Evolutionary conservation across 2,888 invertebrate genomes (phyloP).

Genomic region (Thereva unica): DNA sequence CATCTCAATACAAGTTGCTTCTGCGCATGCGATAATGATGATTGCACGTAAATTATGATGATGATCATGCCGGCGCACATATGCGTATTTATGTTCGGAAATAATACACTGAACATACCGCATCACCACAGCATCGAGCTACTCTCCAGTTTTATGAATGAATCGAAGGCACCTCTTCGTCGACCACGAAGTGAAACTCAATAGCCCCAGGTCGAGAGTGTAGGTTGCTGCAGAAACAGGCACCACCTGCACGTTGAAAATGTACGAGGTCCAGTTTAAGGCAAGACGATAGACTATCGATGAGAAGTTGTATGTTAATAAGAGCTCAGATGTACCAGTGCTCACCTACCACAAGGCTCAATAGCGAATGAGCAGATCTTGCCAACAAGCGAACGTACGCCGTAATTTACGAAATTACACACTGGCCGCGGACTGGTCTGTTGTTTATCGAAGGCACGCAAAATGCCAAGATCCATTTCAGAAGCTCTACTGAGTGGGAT

Average conservation of each 20-base stretch:
- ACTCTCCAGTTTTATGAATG: constrained; percentile 45
- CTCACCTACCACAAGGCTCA: constrained; percentile 14
- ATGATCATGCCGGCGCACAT: constrained; percentile 40
- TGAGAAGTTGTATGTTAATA: constrained; percentile 44
- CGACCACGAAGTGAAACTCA: constrained; percentile 40
- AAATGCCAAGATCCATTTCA: constrained; percentile 33
- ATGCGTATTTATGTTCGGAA: constrained; percentile 32
- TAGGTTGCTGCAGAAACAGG: constrained; percentile 36
- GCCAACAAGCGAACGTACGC: constrained; percentile 42
- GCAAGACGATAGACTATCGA: constrained; percentile 44
- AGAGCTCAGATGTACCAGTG: constrained; percentile 37
- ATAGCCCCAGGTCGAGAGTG: constrained; percentile 41
- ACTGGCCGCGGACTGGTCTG: constrained; percentile 45
- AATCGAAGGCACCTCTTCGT: constrained; percentile 38
- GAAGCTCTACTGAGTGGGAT: constrained; percentile 33
- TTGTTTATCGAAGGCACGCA: constrained; percentile 41
- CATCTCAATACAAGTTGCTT: constrained; percentile 38
- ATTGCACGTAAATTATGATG: constrained; percentile 47
- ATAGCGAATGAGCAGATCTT: constrained; percentile 27
- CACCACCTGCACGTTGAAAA: constrained; percentile 39
- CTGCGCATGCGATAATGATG: constrained; percentile 46
- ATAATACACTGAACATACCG: constrained; percentile 7
- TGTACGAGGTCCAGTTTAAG: constrained; percentile 34
- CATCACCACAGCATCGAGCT: constrained; percentile 3
- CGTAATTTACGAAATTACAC: constrained; percentile 47